Evolutionary conservation across 2,113 vertebrate species (phyloP), one percentile per base, ranked within the genome.

Genomic region (Tenebrosternarchus preto): DNA sequence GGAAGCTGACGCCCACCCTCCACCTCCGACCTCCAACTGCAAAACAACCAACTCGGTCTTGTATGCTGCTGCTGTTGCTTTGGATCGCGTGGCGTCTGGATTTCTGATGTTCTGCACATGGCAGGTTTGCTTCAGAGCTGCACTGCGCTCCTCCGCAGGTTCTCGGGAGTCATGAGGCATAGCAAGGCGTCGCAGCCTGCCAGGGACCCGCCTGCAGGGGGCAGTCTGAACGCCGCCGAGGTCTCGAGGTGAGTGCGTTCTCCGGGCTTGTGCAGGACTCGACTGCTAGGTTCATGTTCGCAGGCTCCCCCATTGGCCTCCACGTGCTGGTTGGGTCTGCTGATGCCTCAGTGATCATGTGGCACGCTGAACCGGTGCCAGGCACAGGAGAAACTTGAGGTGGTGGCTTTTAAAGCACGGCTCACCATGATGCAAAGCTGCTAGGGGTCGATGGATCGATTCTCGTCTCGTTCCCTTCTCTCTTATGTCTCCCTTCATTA

Each of bases 151-250:
- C 20, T 76, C 36, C 17, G 20, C 19, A 84, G 82, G 68, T 71
- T 78, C 27, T 29, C 36, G 71, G 55, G 72, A 71, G 64, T 75
- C 73, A 78, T 86, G 86, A 82, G 57, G 8, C 60, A 72, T 80
- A 81, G 55, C 64, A 27, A 20, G 57, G 24, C 59, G 24, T 60
- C 69, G 78, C 80, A 73, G 77, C 83, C 80, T 77, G 64, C 56
- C 86, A 86, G 85, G 74, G 81, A 80, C 50, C 83, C 82, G 72
- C 77, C 82, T 88, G 78, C 84, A 67, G 83, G 82, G 71, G 88
- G 84, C 43, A 91, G 83, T 88, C 85, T 91, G 89, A 91, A 91
- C 92, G 89, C 84, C 85, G 85, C 85, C 87, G 80, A 88, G 86
- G 86, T 90, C 83, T 90, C 82, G 87, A 91, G 87, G 90, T 93